Base-by-base conservation (phyloP, 2,888 invertebrate species). In the Sinhomidia bicolor region DNA sequence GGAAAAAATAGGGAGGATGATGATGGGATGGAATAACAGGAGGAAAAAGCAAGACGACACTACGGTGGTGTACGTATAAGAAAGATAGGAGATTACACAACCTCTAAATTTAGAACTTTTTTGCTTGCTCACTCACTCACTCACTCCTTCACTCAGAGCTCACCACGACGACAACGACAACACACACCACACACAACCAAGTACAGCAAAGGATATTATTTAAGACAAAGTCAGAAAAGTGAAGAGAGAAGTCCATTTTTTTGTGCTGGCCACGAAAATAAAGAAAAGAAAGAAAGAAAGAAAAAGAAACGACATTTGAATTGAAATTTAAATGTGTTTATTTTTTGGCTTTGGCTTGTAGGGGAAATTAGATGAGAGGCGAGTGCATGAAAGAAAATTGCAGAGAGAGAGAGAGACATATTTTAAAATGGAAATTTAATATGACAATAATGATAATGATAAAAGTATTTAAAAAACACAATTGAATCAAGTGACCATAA, bases 41-140 rank as follows among this genome's bases (percentile, higher is more conserved):
- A 78, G 57, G 29, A 36, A 20, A 68, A 41, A 65, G 32, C n/a
- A 17, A 12, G 68, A 57, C 29, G 80, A 60, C 41, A n/a, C n/a
- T n/a, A n/a, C n/a, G 60, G 60, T 60, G 57, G n/a, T n/a, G n/a
- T n/a, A 60, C 80, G 80, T 26, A 47, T 41, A 17, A 60, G 32
- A 41, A 32, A 71, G 51, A 79, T 17, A 60, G 68, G 20, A 71
- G 81, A 89, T 89, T 89, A 89, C 65, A 62, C 81, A 85, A 89
- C 85, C 89, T 89, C 89, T 89, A 89, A 89, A 89, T 85, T 89
- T 89, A 89, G 89, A 89, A 89, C 80, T 84, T 62, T 54, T 36
- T n/a, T n/a, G n/a, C n/a, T n/a, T n/a, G n/a, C 41, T 57, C 29
- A 47, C 26, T 54, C 76, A 51, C n/a, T 7, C 51, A 51, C n/a